Evolutionary conservation across 2,113 vertebrate species (phyloP), one percentile per base, ranked within the genome.

Genomic region (Arothron firmamentum): DNA sequence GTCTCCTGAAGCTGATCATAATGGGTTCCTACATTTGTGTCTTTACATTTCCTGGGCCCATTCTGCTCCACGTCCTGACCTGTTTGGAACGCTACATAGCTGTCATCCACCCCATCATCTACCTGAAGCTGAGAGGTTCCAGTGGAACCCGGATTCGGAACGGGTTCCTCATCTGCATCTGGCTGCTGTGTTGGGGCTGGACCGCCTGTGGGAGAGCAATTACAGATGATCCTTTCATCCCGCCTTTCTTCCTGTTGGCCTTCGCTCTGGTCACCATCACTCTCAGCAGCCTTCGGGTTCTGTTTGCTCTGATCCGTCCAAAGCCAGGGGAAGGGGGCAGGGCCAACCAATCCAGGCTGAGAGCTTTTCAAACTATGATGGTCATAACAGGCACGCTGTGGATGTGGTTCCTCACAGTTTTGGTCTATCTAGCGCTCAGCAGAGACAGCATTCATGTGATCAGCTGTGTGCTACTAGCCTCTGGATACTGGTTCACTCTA

Each of bases 241-340:
- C 5, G 3, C 0, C 11, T 4, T 3, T 41, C 1, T 10, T 3
- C 11, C 0, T 4, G 1, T 2, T 77, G 17, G 2, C 5, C 12
- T 1, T 63, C 3, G 3, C 46, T 1, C 15, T 56, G 8, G 0
- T 20, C 3, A 2, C 51, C 0, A 1, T 72, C 1, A 57, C 64
- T 15, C 68, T 72, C 52, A 77, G 64, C 13, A 72, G 67, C 52
- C 0, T 70, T 3, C 28, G 16, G 15, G 62, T 75, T 21, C 53
- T 82, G 52, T 46, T 42, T 13, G 51, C 50, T 62, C 58, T 82
- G 70, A 60, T 42, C 67, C 60, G 55, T 41, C 67, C 70, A 6
- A 15, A 71, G 34, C 77, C 67, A 0, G 74, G 60, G 23, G 13
- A 31, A 3, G 53, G 66, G 15, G 28, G 19, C 17, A 1, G 1